Evolutionary conservation across 2,888 invertebrate genomes (phyloP).

Genomic region (Phaedon cochleariae): DNA sequence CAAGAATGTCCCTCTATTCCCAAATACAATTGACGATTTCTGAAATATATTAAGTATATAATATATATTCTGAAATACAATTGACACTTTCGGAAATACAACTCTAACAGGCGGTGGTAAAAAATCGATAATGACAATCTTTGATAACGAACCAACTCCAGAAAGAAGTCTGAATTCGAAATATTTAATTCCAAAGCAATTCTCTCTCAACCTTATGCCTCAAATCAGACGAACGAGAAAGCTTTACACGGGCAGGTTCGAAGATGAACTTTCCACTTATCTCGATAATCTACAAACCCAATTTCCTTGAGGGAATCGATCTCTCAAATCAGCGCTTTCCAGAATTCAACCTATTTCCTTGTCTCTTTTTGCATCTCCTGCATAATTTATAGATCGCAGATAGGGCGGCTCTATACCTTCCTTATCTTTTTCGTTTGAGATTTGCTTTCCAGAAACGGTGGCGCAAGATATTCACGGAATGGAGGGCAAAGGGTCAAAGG

Average conservation of each 20-base stretch:
- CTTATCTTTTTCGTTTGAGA: conserved; percentile 11
- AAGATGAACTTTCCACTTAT: conserved; percentile 32
- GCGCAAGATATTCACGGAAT: neutral
- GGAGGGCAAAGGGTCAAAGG: neutral
- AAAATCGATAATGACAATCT: too few relatives aligned
- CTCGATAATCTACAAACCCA: conserved; percentile 58
- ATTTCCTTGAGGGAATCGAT: conserved; percentile 59
- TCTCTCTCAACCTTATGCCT: neutral
- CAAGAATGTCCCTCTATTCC: too few relatives aligned
- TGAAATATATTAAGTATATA: too few relatives aligned
- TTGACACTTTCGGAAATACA: too few relatives aligned
- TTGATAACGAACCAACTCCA: too few relatives aligned
- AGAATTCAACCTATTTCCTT: conserved; percentile 42
- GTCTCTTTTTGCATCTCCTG: conserved; percentile 41
- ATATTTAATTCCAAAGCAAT: neutral
- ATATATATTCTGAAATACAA: too few relatives aligned
- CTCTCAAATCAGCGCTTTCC: conserved; percentile 57
- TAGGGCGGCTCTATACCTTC: neutral
- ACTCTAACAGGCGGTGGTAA: too few relatives aligned
- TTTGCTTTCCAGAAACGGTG: neutral
- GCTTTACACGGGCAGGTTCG: neutral
- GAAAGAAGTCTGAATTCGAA: too few relatives aligned
- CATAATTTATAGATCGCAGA: conserved; percentile 23
- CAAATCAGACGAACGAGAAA: neutral
- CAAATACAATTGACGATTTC: too few relatives aligned